Conservation (phyloP, 2,888 invertebrate species). For the Stictocephala bisonia region DNA sequence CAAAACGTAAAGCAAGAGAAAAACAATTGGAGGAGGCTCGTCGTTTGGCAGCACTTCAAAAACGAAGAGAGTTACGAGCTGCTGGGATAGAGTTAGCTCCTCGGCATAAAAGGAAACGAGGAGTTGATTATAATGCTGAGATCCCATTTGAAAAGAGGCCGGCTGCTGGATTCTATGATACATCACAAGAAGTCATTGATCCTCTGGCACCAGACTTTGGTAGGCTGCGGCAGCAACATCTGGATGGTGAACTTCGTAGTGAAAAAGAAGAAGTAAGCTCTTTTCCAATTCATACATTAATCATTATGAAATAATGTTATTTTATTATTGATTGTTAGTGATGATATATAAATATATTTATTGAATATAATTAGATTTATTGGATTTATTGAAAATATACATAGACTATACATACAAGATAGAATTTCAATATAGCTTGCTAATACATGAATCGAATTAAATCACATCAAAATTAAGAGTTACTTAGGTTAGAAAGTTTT, state of each 20-base stretch:
- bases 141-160: conserved; percentile 98
- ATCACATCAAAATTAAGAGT: too few species aligned
- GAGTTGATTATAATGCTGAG: conserved; percentile 97
- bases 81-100: conserved; percentile 83
- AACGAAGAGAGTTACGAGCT: conserved; percentile 95
- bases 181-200: conserved; percentile 88
- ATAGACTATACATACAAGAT: too few species aligned
- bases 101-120: conserved; percentile 80
- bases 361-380: too few species aligned
- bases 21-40: conserved; percentile 98
- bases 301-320: too few species aligned
- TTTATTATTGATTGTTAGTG: too few species aligned
- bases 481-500: too few species aligned
- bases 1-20: conserved; percentile 94
- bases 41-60: conserved; percentile 94
- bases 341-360: too few species aligned
- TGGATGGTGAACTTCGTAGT: conserved; percentile 91
- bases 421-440: too few species aligned
- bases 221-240: conserved; percentile 88
- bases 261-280: conserved; percentile 86
- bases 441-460: too few species aligned
- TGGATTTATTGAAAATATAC: too few species aligned
- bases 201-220: conserved; percentile 92
- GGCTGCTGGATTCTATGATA: conserved; percentile 94
- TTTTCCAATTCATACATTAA: neutral